Percentiles rank a stretch among this genome's conserved stretches.
Conservation (phyloP, 53 echinoderm and acorn worm genomes). For the Henricia sp. region DNA sequence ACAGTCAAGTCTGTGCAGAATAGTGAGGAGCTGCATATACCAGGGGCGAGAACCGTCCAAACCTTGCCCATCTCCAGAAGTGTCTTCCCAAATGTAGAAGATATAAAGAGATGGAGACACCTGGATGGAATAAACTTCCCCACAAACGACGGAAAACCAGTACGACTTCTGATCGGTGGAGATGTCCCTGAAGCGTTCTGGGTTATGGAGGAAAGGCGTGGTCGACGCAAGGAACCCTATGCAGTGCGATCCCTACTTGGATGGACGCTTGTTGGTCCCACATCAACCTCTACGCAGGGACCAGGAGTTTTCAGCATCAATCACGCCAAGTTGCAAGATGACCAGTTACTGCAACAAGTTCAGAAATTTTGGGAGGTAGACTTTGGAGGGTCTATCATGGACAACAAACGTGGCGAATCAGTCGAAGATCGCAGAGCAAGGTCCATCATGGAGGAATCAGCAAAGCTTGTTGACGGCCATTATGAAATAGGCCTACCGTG, state of each 20-base stretch:
- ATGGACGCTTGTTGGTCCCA: slow-evolving; percentile 27
- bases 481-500: slow-evolving; percentile 46
- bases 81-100: slow-evolving; percentile 32
- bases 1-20: slow-evolving; percentile 39
- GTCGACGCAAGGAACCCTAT: slow-evolving; percentile 66
- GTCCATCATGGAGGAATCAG: slow-evolving; percentile 53
- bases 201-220: slow-evolving; percentile 65
- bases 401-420: slow-evolving; percentile 44
- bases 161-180: neutral
- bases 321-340: slow-evolving; percentile 2
- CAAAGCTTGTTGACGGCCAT: slow-evolving; percentile 37
- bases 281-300: neutral
- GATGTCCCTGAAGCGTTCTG: slow-evolving; percentile 63
- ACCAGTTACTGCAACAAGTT: slow-evolving; percentile 48
- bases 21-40: slow-evolving; percentile 29
- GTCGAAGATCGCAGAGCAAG: slow-evolving; percentile 61
- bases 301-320: neutral
- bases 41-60: slow-evolving; percentile 54
- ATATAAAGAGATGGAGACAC: slow-evolving; percentile 58
- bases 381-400: neutral
- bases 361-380: slow-evolving; percentile 64
- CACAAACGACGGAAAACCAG: neutral
- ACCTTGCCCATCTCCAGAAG: slow-evolving; percentile 48
- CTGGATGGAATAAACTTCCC: slow-evolving; percentile 43
- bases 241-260: slow-evolving; percentile 55